Conservation (phyloP, 53 echinoderm and acorn worm genomes). For the Echinarachnius parma region DNA sequence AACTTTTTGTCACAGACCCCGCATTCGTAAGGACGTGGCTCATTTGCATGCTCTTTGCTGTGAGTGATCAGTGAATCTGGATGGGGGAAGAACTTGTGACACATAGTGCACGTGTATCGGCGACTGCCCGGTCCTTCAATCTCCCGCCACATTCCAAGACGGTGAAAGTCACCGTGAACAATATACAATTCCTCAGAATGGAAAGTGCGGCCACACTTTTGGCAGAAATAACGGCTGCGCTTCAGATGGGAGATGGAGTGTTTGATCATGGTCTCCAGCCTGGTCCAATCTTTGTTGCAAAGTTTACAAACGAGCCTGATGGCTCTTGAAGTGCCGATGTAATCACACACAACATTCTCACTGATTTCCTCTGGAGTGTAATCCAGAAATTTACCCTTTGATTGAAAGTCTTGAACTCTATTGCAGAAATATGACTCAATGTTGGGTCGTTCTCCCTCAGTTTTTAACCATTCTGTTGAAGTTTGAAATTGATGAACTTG, state of each 20-base stretch:
- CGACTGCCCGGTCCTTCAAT: neutral
- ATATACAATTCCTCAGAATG: neutral
- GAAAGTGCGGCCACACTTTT: neutral
- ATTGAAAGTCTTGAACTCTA: neutral
- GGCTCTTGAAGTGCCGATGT: neutral
- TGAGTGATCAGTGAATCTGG: neutral
- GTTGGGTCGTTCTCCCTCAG: too few species aligned
- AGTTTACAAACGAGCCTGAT: neutral
- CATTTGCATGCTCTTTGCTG: neutral
- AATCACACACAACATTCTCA: neutral
- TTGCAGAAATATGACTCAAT: too few species aligned
- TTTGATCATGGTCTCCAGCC: neutral
- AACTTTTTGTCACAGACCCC: conserved; percentile 49
- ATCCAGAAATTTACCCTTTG: neutral
- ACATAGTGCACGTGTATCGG: neutral
- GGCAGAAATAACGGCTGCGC: neutral
- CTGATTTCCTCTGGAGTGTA: neutral
- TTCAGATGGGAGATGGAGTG: neutral
- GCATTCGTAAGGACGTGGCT: conserved; percentile 41
- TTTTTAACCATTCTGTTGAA: too few species aligned
- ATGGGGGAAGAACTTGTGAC: neutral
- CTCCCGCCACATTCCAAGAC: neutral
- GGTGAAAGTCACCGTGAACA: neutral
- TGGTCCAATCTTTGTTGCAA: neutral
- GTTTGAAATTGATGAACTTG: too few species aligned